Base-by-base conservation (phyloP, 2,888 invertebrate species). In the Mellilla xanthometata region DNA sequence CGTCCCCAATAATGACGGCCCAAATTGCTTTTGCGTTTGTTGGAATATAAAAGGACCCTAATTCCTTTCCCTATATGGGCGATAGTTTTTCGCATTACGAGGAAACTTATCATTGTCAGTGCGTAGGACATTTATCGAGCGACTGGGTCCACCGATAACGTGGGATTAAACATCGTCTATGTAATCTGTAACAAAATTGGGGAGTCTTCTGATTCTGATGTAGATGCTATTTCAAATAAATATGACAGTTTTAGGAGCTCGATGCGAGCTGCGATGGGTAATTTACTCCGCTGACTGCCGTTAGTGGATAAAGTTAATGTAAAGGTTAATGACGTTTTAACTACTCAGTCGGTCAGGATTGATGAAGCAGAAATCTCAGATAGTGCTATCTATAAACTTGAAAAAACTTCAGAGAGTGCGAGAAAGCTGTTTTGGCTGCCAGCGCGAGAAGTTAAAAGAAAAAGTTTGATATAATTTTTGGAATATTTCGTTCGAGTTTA, bases 131-230 rank as follows among this genome's bases (percentile, higher is more conserved):
- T 71, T 76, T 78, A 76, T 76, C 58, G 68, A 68, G 50, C 65
- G 72, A 72, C 69, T 74, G 72, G 62, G 70, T 69, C 63, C 71
- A 68, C 63, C 65, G 77, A 79, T 79, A 80, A 75, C 70, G 67
- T 60, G 61, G 75, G 74, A 76, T 76, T 77, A 75, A 71, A 70
- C 72, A 63, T 62, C 64, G 66, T 65, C 62, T 62, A 61, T 64
- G 65, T 66, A 72, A 76, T 76, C 68, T 71, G 64, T 54, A 68
- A 60, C 65, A 45, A 70, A 72, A 72, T 72, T 61, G 65, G 62
- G 67, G 66, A 48, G 59, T 59, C 66, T 62, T 57, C 56, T 55
- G 53, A 53, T 55, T 52, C 53, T 55, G 55, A 57, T 51, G 52
- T 55, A 56, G 47, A 55, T 56, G 57, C 58, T 51, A 62, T 60